These are phyloP conservation scores for Bos indicus DNA, from an alignment of 2,113 vertebrate species.

Conservation along the genomic window DNA sequence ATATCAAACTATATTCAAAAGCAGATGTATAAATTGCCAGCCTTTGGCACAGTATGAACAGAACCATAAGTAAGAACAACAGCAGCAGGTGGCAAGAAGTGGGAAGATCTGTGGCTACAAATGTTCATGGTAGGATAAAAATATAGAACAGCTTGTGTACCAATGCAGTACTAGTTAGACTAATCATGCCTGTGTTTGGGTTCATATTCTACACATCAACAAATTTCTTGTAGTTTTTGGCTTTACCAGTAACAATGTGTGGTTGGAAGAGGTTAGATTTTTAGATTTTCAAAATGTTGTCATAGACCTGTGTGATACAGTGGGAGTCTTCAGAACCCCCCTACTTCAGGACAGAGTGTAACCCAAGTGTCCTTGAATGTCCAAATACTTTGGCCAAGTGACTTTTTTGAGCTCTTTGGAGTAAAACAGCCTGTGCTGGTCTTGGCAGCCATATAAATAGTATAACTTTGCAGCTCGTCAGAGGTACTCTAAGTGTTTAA, in stretches of 20 bases:
- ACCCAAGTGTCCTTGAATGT: slow-evolving; percentile 91
- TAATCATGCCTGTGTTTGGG: slow-evolving; percentile 69
- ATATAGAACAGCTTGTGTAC: slow-evolving; percentile 74
- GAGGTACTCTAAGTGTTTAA: slow-evolving; percentile 82
- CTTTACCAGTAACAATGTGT: background rate
- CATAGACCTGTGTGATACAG: slow-evolving; percentile 90
- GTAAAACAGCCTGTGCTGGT: slow-evolving; percentile 93
- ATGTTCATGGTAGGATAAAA: slow-evolving; percentile 74
- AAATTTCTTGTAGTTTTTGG: slow-evolving; percentile 61
- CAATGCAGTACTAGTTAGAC: slow-evolving; percentile 61
- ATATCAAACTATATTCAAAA: slow-evolving; percentile 65
- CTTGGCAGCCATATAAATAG: slow-evolving; percentile 92
- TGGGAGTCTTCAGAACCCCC: slow-evolving; percentile 89
- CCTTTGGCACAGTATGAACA: slow-evolving; percentile 76
- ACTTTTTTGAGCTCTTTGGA: slow-evolving; percentile 90
- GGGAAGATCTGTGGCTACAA: slow-evolving; percentile 69
- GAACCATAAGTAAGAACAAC: slow-evolving; percentile 57
- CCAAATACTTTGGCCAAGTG: slow-evolving; percentile 83
- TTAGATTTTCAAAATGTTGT: slow-evolving; percentile 89
- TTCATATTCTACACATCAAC: slow-evolving; percentile 68
- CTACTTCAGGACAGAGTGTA: slow-evolving; percentile 91
- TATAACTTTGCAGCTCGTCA: slow-evolving; percentile 92
- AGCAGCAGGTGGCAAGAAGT: slow-evolving; percentile 40
- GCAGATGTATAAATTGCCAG: slow-evolving; percentile 76
- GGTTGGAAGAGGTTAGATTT: background rate